phyloP scores from a whole-genome alignment of 2,797 vertebrate species.

The Yasuhikotakia modesta region DNA sequence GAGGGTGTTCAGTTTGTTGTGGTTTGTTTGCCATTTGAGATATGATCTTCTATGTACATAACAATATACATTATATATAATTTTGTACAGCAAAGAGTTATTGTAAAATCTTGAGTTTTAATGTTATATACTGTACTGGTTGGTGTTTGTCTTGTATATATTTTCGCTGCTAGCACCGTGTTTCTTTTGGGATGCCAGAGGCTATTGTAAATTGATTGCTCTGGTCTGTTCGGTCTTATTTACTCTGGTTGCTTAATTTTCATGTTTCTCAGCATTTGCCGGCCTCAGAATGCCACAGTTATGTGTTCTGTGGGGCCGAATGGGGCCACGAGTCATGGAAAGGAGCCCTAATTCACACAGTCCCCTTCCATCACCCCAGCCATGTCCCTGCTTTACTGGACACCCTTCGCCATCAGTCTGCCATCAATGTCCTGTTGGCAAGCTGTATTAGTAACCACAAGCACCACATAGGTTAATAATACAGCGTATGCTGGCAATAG shows the following conservation, averaged over 20 bases:
- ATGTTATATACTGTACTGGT: background rate
- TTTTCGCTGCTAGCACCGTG: slow-evolving; percentile 2
- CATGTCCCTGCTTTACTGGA: slow-evolving; percentile 78
- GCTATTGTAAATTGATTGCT: background rate
- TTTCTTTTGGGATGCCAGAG: background rate
- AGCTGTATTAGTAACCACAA: slow-evolving; percentile 73
- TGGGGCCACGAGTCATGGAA: slow-evolving; percentile 61
- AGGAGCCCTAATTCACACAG: slow-evolving; percentile 70
- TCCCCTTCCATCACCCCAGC: slow-evolving; percentile 82
- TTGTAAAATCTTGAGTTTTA: background rate
- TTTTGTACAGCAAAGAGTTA: background rate
- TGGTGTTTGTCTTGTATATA: background rate
- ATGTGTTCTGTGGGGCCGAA: slow-evolving; percentile 68
- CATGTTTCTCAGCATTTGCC: slow-evolving; percentile 72
- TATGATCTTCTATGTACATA: background rate
- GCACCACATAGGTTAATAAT: slow-evolving; percentile 65
- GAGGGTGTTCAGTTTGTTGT: slow-evolving; percentile 63
- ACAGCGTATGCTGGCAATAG: background rate
- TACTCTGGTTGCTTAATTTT: background rate
- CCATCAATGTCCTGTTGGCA: slow-evolving; percentile 77
- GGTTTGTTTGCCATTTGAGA: slow-evolving; percentile 53
- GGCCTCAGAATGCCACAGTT: slow-evolving; percentile 73
- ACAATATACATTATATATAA: background rate
- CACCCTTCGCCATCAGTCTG: slow-evolving; percentile 80
- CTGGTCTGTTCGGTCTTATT: background rate